Evolutionary conservation across 2,888 invertebrate species (phyloP).

Genomic region (Zygogramma bicolorata): DNA sequence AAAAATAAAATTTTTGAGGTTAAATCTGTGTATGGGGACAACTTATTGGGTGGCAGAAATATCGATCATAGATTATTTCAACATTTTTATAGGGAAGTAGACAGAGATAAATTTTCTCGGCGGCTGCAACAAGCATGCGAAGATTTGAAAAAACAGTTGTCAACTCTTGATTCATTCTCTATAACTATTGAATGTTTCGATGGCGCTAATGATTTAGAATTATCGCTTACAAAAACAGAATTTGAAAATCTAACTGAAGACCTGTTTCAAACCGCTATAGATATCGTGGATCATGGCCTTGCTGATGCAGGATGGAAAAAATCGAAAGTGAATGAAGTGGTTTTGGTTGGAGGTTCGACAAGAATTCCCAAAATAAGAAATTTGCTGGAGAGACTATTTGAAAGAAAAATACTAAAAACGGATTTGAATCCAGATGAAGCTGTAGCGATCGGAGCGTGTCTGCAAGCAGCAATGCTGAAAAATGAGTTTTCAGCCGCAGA

Average conservation of each 20-base stretch:
- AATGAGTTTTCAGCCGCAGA: conserved; percentile 25
- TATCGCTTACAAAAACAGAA: background rate
- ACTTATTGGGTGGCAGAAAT: conserved; percentile 40
- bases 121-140: conserved; percentile 27
- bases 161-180: conserved; percentile 19
- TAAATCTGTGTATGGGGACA: conserved; percentile 40
- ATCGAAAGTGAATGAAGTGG: conserved; percentile 25
- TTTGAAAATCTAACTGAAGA: background rate
- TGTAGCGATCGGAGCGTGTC: conserved; percentile 50
- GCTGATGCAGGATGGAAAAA: background rate
- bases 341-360: conserved; percentile 46
- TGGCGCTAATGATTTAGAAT: conserved; percentile 1
- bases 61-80: conserved; percentile 40
- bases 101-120: conserved; percentile 19
- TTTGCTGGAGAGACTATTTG: conserved; percentile 37
- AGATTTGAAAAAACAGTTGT: conserved; percentile 34
- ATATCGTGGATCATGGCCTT: background rate
- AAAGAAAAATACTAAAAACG: conserved; percentile 35
- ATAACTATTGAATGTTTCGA: conserved; percentile 17
- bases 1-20: conserved; percentile 37
- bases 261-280: too few species aligned
- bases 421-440: conserved; percentile 51
- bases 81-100: conserved; percentile 23
- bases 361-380: conserved; percentile 49
- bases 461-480: conserved; percentile 45